Base-by-base conservation (phyloP, 2,888 invertebrate genomes). In the Strigamia crassipes region DNA sequence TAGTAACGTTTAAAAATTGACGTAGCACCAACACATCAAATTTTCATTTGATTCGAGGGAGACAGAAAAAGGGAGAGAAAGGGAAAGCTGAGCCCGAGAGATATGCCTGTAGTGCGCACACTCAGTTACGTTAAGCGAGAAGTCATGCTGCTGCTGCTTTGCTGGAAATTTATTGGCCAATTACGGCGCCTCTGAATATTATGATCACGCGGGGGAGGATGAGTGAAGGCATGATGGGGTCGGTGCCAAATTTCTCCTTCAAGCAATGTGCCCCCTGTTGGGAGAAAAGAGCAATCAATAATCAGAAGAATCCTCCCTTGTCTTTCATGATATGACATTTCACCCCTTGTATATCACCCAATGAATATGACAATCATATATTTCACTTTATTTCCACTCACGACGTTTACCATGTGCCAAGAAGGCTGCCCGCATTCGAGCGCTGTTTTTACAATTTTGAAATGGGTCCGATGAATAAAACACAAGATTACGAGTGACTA, bases 101-200 rank as follows among this genome's bases (percentile, higher is more conserved):
- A 73, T 73, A 73, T 27, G 73, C 73, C 73, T 73, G 27, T 73
- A 73, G 73, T 73, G 73, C 73, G 73, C 73, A 73, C 73, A 73
- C 73, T 73, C 73, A 73, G 73, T 73, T 73, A 73, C 73, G 73
- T 73, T 73, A 73, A 73, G 73, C 73, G 73, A 73, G 73, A 73
- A 73, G 73, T 73, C 73, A 73, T 73, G 73, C 73, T 73, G 73
- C 73, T 73, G 73, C 73, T 73, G 73, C 73, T 73, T 31, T 73
- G 73, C 73, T 31, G 15, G 73, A 73, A 73, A 73, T 73, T 73
- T 73, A 73, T 73, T 73, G 73, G 73, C 73, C 73, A 73, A 73
- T 73, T 73, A 73, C 73, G 73, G 73, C 27, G 73, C 73, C 73
- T 73, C 73, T 73, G 73, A 73, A 73, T 73, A 73, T 73, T 73